Percentiles rank a stretch among this genome's conserved stretches.
phyloP scores from a whole-genome alignment of 1,140 invertebrate genomes.

The Luehdorfia chinensis region DNA sequence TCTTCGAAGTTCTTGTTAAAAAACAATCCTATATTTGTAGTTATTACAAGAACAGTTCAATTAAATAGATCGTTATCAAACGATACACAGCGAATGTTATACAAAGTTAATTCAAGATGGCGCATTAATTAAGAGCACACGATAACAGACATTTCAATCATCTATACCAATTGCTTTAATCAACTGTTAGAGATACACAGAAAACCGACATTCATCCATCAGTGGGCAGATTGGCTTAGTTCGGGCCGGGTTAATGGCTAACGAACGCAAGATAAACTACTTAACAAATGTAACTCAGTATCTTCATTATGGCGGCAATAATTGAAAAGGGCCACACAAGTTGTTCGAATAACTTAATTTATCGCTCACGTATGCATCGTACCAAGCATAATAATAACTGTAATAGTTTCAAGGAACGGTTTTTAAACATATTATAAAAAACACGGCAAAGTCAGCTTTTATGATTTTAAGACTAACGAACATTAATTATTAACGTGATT shows the following conservation, averaged over 20 bases:
- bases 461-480: too few relatives aligned
- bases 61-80: not conserved
- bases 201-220: not conserved
- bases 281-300: slow-evolving; percentile 7
- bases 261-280: slow-evolving; percentile 1
- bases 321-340: slow-evolving; percentile 3
- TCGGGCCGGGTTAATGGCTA: slow-evolving; percentile 3
- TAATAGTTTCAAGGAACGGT: too few relatives aligned
- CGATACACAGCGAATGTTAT: slow-evolving; percentile 1
- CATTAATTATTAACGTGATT: too few relatives aligned
- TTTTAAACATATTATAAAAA: too few relatives aligned
- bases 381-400: not conserved
- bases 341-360: too few relatives aligned
- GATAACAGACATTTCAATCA: slow-evolving; percentile 12
- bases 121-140: slow-evolving; percentile 8
- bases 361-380: too few relatives aligned
- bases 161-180: slow-evolving; percentile 6
- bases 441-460: too few relatives aligned
- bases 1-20: too few relatives aligned
- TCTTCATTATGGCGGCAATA: not conserved
- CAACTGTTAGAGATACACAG: not conserved
- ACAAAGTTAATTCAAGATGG: slow-evolving; percentile 12
- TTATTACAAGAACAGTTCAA: too few relatives aligned
- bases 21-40: too few relatives aligned
- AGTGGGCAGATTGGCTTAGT: slow-evolving; percentile 4